Evolutionary conservation across 2,113 vertebrate species (phyloP), one percentile per base, ranked within the genome.

Genomic region (Hassar affinis): DNA sequence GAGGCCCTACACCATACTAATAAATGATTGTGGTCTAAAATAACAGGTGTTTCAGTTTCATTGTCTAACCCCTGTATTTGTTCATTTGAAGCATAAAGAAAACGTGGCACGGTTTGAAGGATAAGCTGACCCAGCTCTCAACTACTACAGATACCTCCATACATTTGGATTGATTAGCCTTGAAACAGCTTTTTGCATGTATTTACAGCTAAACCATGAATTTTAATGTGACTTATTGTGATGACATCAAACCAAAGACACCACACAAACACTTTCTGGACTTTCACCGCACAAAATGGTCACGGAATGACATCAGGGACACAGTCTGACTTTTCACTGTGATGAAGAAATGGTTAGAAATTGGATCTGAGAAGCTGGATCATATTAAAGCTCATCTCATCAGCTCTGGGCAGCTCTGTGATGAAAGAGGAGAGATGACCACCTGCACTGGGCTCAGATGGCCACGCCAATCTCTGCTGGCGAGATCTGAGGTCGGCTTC

Each of bases 371-470:
- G 78, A 18, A n/a, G n/a, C 69, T 79, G 35, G 18, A 82, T 72
- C 54, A 82, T 69, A 85, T 85, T 83, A 87, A 87, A 87, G 35
- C 57, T 61, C 75, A 79, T 82, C 80, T 85, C 80, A 82, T 85
- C 80, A 83, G 83, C 75, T 85, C 76, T 35, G 15, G 75, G 25
- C 83, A 75, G 80, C 38, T 71, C 42, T 18, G 52, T 85, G 86
- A 87, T 82, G 83, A 82, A 85, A 87, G 80, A 52, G 27, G 10
- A 82, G 42, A 84, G 83, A 85, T 69, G 86, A 82, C 86, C 86
- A 82, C 80, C 80, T 85, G 84, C 77, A 87, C 25, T 22, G 25
- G 71, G 45, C 81, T 74, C 38, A 17, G 45, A 75, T 77, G 81
- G 72, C 68, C 33, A 33, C 38, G 6, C 18, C n/a, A 14, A 42